Evolutionary conservation across 1,140 invertebrate genomes (phyloP), one percentile per base, ranked within the genome.

Genomic region (Drosophila willistoni): DNA sequence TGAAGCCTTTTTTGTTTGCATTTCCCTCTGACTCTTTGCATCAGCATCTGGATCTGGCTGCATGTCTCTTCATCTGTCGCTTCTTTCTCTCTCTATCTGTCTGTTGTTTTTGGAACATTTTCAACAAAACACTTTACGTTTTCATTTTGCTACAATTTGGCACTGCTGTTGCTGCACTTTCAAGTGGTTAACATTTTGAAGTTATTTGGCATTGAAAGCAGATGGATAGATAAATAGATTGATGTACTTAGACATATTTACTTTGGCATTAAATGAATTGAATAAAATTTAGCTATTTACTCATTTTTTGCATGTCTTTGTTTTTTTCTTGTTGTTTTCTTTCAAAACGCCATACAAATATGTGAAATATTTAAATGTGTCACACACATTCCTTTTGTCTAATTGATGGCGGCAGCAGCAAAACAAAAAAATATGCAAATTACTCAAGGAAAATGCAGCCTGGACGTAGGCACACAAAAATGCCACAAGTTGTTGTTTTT

Each of bases 71-170:
- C 36, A 22, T 34, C 51, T 56, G 47, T 14, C 10, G 14, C 17
- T 51, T 39, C 41, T 51, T 25, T 14, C 7, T 64, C 13, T 34
- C 55, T 36, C 10, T 36, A 1, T 36, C 44, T 54, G 61, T 70
- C 34, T 79, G 79, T 89, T 87, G 84, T 89, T 87, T 89, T 87
- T 89, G 84, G 83, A 89, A 76, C 81, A 83, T 79, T 87, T 87
- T 87, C 84, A 87, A 89, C 83, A 87, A 87, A 87, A 89, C 83
- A 87, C 83, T 86, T 83, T 89, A 87, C 82, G 72, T 77, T 87
- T 79, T 79, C 76, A 73, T 86, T 81, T 87, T 86, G 76, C 72
- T 82, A 79, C 79, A 87, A 83, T 77, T 80, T 81, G 63, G 33
- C 61, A 36, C 34, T 36, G 34, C n/a, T 54, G 19, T 22, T 22